Base-by-base conservation (phyloP, 2,888 invertebrate species). In the Lasiommata megera region DNA sequence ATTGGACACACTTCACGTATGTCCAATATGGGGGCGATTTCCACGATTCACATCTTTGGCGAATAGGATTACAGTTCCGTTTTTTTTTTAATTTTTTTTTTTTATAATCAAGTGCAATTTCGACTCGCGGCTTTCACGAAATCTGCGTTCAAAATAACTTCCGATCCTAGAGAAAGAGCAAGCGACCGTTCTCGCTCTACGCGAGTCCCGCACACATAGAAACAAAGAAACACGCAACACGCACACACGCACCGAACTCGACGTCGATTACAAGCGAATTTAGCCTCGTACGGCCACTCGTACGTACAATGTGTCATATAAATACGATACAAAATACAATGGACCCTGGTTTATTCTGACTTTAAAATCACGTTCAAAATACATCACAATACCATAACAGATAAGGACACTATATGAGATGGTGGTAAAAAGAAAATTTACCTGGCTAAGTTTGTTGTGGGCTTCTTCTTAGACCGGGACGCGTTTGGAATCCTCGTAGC, bases 181-280 rank as follows among this genome's bases (percentile, higher is more conserved):
- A 44, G 44, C 43, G 28, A 23, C 23, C 43, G 23, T 43, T 12
- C 41, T 43, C 43, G 29, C 11, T 29, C 29, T 16, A 44, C 29
- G 14, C 29, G 29, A 29, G 29, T 46, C 16, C 16, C 28, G 43
- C 23, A 31, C 46, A 46, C 46, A 46, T 16, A 5, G 29, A 37
- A n/a, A 12, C 14, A 6, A 14, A 7, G 14, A 9, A 43, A 43
- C 23, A 12, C 23, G 12, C 12, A 9, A 28, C n/a, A 29, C 36
- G 29, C 43, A 56, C 31, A 60, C 56, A 54, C 51, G 48, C 41
- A 46, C 23, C 9, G 46, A 16, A 14, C 37, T 31, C 48, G 54
- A 60, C 37, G 43, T 51, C 52, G 23, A 54, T 55, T 67, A 64
- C 66, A 68, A 67, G 67, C 66, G 61, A 65, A 71, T 55, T 58